Evolutionary conservation across 2,888 invertebrate species (phyloP).

Genomic region (Ophonus ardosiacus): DNA sequence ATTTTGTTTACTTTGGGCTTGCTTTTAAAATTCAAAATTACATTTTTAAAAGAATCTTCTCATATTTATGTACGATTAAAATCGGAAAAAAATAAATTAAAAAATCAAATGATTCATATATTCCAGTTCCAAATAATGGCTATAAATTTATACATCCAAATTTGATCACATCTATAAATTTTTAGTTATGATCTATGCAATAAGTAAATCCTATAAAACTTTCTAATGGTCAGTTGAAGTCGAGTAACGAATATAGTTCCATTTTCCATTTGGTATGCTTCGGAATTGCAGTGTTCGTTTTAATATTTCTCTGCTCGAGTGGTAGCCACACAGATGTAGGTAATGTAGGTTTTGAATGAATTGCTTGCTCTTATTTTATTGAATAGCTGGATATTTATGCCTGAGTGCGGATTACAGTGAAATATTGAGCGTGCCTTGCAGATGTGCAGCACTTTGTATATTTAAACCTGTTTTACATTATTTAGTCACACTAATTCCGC

Average conservation of each 20-base stretch:
- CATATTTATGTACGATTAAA: no score
- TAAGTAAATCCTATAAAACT: not conserved
- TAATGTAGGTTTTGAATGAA: conserved; percentile 27
- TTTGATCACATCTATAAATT: not conserved
- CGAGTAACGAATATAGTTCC: not conserved
- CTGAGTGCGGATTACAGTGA: conserved; percentile 10
- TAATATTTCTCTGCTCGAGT: conserved; percentile 2
- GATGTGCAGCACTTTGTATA: conserved; percentile 6
- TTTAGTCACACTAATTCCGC: conserved; percentile 1
- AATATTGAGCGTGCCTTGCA: conserved; percentile 23
- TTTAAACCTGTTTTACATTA: conserved; percentile 22
- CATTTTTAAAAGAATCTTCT: no score
- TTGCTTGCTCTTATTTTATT: conserved; percentile 32
- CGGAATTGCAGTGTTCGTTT: not conserved
- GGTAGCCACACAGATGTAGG: conserved; percentile 17
- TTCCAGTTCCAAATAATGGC: not conserved
- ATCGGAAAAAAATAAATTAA: no score
- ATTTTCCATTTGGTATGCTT: not conserved
- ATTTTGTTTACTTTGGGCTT: no score
- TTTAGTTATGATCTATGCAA: not conserved
- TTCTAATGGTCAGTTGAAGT: not conserved
- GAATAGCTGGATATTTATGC: conserved; percentile 30
- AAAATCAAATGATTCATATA: no score
- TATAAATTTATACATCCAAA: not conserved
- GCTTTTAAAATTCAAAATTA: no score